Conservation (phyloP, 2,113 vertebrate species). For the Sorex araneus region DNA sequence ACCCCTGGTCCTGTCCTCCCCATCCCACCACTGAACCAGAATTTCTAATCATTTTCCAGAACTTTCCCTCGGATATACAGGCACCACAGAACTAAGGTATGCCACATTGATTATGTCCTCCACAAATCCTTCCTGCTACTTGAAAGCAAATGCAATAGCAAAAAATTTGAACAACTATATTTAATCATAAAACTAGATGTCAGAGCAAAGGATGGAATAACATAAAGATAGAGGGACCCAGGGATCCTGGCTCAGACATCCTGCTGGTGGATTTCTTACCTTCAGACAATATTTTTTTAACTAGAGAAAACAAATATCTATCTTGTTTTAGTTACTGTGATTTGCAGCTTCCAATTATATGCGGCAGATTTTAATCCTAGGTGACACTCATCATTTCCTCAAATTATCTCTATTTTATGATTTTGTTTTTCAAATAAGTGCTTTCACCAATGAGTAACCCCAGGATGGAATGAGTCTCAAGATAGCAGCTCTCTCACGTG, state of each 20-base stretch:
- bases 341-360: conserved; percentile 59
- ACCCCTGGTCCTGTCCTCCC: not conserved
- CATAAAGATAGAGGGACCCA: not conserved
- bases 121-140: conserved; percentile 37
- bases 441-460: conserved; percentile 85
- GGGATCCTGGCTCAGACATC: not conserved
- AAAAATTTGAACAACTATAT: not conserved
- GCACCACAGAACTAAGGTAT: not conserved
- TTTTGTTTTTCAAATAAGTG: conserved; percentile 82
- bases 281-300: not conserved
- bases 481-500: conserved; percentile 75
- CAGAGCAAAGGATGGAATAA: not conserved
- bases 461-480: conserved; percentile 83
- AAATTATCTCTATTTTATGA: conserved; percentile 85
- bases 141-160: not conserved
- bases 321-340: conserved; percentile 56
- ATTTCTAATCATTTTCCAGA: not conserved
- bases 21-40: not conserved
- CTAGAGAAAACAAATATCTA: conserved; percentile 60
- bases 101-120: not conserved
- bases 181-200: conserved; percentile 48
- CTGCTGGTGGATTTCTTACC: not conserved
- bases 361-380: conserved; percentile 56
- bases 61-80: not conserved
- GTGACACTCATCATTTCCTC: conserved; percentile 73